phyloP scores from a whole-genome alignment of 2,888 invertebrate species.

The Apoda limacodes region DNA sequence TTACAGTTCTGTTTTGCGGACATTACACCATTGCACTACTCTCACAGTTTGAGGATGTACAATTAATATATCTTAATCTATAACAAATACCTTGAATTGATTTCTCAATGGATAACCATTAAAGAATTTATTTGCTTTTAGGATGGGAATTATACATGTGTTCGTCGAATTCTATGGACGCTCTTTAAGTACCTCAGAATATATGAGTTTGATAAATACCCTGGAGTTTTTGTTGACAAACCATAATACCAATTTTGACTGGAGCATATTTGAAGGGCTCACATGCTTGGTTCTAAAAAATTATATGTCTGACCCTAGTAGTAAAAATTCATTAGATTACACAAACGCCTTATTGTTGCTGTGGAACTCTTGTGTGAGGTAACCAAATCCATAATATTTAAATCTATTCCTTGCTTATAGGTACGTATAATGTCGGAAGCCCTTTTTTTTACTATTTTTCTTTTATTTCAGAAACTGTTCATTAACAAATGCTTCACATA shows the following conservation, averaged over 20 bases:
- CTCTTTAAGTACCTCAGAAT: constrained; percentile 30
- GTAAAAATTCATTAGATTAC: too few species aligned
- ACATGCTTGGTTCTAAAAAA: constrained; percentile 14
- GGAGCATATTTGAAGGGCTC: constrained; percentile 33
- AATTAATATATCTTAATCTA: too few species aligned
- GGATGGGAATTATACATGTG: constrained; percentile 41
- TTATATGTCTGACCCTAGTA: too few species aligned
- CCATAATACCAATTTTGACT: constrained; percentile 25
- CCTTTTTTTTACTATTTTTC: too few species aligned
- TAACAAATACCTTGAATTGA: too few species aligned
- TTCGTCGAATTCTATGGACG: constrained; percentile 37
- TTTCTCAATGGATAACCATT: too few species aligned
- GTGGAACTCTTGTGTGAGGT: constrained; percentile 59
- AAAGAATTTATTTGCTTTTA: too few species aligned
- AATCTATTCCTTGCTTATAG: too few species aligned
- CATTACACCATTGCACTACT: too few species aligned
- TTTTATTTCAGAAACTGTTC: constrained; percentile 44
- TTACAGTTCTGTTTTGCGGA: too few species aligned
- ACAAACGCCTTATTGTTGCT: constrained; percentile 27
- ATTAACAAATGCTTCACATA: constrained; percentile 29
- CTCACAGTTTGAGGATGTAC: too few species aligned
- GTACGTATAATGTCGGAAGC: too few species aligned
- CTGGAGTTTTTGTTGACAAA: constrained; percentile 33
- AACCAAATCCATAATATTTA: constrained; percentile 3
- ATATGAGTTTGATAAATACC: constrained; percentile 30